These are phyloP conservation scores for Sinotaia quadrata DNA, from an alignment of 2,888 invertebrate species.

Conservation along the genomic window DNA sequence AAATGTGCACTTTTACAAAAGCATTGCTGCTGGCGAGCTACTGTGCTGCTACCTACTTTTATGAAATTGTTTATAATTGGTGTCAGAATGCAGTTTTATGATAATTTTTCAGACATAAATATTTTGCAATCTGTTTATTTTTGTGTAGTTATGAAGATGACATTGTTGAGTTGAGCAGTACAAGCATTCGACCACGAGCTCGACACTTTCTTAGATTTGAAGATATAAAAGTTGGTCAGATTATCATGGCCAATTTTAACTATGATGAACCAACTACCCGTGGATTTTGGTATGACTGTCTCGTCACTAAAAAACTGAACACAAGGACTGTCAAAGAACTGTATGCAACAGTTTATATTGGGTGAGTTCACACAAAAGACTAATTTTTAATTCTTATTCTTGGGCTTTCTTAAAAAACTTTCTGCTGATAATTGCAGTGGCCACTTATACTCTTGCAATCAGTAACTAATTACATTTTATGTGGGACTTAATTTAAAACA, in stretches of 20 bases:
- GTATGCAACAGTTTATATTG: slow-evolving; percentile 67
- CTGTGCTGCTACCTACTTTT: background rate
- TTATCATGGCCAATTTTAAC: slow-evolving; percentile 84
- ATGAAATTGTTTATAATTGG: background rate
- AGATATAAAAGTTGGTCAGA: slow-evolving; percentile 77
- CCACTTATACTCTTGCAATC: too few relatives aligned
- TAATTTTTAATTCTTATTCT: background rate
- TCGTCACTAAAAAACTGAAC: slow-evolving; percentile 63
- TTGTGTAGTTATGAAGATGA: slow-evolving; percentile 64
- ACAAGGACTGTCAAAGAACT: slow-evolving; percentile 66
- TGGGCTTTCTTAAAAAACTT: background rate
- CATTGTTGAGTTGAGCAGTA: slow-evolving; percentile 55
- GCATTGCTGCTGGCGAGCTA: too few relatives aligned
- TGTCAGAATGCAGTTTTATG: background rate
- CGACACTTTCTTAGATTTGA: slow-evolving; percentile 75
- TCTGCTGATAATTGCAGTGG: background rate
- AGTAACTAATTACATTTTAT: too few relatives aligned
- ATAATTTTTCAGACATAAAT: background rate
- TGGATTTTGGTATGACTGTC: slow-evolving; percentile 81
- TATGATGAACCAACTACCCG: slow-evolving; percentile 79
- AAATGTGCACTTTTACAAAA: too few relatives aligned
- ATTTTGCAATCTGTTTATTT: slow-evolving; percentile 12
- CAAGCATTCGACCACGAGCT: slow-evolving; percentile 80
- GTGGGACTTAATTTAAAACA: too few relatives aligned
- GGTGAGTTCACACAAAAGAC: slow-evolving; percentile 53